Evolutionary conservation across 2,113 vertebrate species (phyloP).

Genomic region (Camelus dromedarius): DNA sequence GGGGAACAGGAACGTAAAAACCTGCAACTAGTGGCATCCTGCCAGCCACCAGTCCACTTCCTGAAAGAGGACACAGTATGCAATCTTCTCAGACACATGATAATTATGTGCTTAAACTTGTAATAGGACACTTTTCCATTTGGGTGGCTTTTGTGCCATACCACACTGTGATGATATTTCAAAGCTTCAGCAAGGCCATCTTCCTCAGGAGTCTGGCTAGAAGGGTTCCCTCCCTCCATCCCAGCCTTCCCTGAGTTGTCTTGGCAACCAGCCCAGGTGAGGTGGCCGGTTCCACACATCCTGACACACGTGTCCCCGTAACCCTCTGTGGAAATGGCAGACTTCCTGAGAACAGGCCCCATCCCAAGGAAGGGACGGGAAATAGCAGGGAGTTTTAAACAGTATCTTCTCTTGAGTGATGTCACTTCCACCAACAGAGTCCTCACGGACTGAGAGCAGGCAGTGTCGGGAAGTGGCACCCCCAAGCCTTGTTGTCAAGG

Average conservation of each 20-base stretch:
- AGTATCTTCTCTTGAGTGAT: not conserved
- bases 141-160: conserved; percentile 68
- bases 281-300: not conserved
- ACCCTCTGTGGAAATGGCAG: not conserved
- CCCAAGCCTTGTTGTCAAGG: not conserved
- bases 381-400: not conserved
- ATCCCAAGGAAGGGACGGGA: not conserved
- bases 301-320: not conserved
- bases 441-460: not conserved
- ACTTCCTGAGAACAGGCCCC: not conserved
- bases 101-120: conserved; percentile 52
- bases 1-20: conserved; percentile 68
- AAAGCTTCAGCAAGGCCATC: conserved; percentile 36
- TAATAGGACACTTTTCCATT: conserved; percentile 27
- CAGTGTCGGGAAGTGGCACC: not conserved
- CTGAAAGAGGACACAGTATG: conserved; percentile 52
- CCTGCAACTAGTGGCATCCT: conserved; percentile 49
- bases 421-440: not conserved
- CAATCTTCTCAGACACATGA: conserved; percentile 57
- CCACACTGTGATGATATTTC: conserved; percentile 76
- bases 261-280: not conserved
- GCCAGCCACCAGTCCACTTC: conserved; percentile 49
- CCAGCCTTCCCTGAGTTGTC: not conserved
- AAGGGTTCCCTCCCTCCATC: not conserved
- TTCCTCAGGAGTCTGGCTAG: not conserved